Evolutionary conservation across 2,113 vertebrate species (phyloP), one percentile per base, ranked within the genome.

Genomic region (Pogona vitticeps): DNA sequence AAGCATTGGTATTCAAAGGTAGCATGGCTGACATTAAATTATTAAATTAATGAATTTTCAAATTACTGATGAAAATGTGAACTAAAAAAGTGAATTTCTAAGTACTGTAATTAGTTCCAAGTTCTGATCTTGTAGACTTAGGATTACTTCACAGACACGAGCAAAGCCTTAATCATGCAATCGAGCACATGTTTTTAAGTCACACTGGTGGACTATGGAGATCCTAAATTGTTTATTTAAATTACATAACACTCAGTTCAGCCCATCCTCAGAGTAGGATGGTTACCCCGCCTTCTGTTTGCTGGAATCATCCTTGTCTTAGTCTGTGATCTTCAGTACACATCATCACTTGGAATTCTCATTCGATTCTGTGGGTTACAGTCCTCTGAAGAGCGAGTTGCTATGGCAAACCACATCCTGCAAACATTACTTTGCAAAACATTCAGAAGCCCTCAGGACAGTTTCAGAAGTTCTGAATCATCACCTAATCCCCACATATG

Each of bases 351-450:
- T 79, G 65, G 26, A 79, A 71, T 38, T 73, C 52, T 73, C 67
- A n/a, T 63, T 38, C 68, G 46, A 20, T 65, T 81, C 38, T 28
- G 15, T 52, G 70, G 46, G 40, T 31, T 65, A 40, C 38, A 21
- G 15, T 81, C 21, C 23, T 81, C 70, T 36, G 40, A 65, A 65
- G n/a, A 81, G 21, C 17, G 6, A 23, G 40, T 87, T 87, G 91
- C 92, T 78, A 10, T 78, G 90, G 88, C 88, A 91, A 93, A 90
- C 88, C 78, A 75, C 88, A 91, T 94, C 93, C 92, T 90, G 88
- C 84, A 85, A 91, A 88, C 90, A 92, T 90, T 91, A 90, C 92
- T 91, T 52, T 93, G 90, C 82, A 90, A 91, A 93, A 93, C 76
- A 87, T 40, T 91, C 90, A 56, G 80, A 85, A 85, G 80, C 85